Base-by-base conservation (phyloP, 2,113 vertebrate species). In the Strix uralensis region DNA sequence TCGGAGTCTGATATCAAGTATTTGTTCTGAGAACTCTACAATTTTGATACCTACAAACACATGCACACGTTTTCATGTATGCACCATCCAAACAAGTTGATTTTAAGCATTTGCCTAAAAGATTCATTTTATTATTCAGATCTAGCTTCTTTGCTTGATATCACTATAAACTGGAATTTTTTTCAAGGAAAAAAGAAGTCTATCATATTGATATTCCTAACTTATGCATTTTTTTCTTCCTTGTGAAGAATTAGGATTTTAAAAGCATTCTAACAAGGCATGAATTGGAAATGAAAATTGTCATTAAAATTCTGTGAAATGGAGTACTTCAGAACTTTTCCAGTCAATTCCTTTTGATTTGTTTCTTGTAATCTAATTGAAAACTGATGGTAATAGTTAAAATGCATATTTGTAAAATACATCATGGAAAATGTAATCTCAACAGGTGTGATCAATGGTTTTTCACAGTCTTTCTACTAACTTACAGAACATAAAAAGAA, bases 381-480 rank as follows among this genome's bases (percentile, higher is more conserved):
- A 94, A 90, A 85, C 7, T 44, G 38, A 84, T 66, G 5, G 8
- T 38, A 69, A 79, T 77, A 34, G 15, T 85, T 88, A 58, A 47
- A 85, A 80, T 67, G 3, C 22, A 23, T 84, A 81, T 63, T 82
- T 70, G n/a, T 52, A 63, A 73, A 74, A 73, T 84, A 36, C 23
- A 16, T 54, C 13, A 83, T 27, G 23, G 26, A 67, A 90, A 96
- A 79, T 11, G 6, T 58, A 38, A 72, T 72, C 54, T 87, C 34
- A 75, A 9, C 17, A 58, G 13, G 7, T n/a, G 52, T 85, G n/a
- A 95, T 62, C 23, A 66, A 59, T 38, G 40, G 0, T 61, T 63
- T 95, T 95, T 73, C 36, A 90, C 18, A 73, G 27, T 49, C 46
- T 93, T 89, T 86, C 30, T 65, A 75, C 38, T 80, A 81, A 74